Base-by-base conservation (phyloP, 2,797 vertebrate species). In the Mus caroli region DNA sequence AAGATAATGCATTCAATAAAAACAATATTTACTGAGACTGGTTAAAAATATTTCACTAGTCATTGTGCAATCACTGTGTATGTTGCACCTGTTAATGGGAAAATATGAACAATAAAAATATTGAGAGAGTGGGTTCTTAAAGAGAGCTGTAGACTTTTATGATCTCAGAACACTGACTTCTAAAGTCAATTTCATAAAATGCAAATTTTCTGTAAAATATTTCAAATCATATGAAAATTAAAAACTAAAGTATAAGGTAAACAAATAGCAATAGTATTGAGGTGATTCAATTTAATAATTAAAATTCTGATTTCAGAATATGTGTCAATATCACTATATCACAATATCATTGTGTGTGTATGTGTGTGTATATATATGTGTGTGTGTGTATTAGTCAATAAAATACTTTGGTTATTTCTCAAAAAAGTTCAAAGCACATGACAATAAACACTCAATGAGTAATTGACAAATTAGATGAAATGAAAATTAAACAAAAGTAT, bases 251-350 rank as follows among this genome's bases (percentile, higher is more conserved):
- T 22, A 22, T 67, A 3, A 91, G 15, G 9, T 79, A 20, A 93
- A 90, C 54, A 79, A 60, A 90, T 82, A 84, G 28, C 0, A 76
- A 71, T 26, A 84, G 3, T 86, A 76, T 52, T 79, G 0, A 91
- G 43, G 75, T 82, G 6, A 62, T 76, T 73, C 91, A 82, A 75
- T 90, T 96, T 78, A 88, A n/a, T 46, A 54, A 80, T 64, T 73
- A 87, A 67, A 83, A 64, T 94, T 94, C 0, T 82, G 6, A 82
- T 3, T 43, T 52, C 6, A 88, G 82, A 83, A 75, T 80, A 64
- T 19, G 20, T 37, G 71, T 93, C 9, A 88, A 20, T 78, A 62
- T 90, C 31, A 67, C 31, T 34, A 34, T 34, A 67, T 34, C 31
- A 34, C 13, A 67, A 34, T 67, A 67, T 67, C 28, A 62, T 62